Conservation (phyloP, 2,113 vertebrate species). For the Sminthopsis crassicaudata region DNA sequence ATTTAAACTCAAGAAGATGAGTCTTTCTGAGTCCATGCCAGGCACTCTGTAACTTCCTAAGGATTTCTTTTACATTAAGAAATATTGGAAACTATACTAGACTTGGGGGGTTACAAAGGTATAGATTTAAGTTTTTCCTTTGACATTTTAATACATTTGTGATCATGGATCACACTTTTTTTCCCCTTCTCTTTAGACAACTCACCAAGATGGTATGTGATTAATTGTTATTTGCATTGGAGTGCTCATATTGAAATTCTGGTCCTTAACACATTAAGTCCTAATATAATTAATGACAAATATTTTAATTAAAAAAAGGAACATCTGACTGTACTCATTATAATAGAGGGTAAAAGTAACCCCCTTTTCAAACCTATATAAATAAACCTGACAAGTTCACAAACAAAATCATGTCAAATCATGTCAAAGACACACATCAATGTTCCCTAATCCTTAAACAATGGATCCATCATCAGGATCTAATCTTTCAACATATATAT, state of each 20-base stretch:
- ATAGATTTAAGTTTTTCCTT: background rate
- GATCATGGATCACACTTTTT: background rate
- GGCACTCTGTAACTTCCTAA: background rate
- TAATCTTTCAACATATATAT: background rate
- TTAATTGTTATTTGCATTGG: background rate
- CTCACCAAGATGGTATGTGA: background rate
- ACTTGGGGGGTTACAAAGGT: background rate
- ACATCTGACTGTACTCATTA: background rate
- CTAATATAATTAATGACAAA: background rate
- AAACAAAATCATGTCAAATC: background rate
- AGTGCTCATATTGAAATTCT: background rate
- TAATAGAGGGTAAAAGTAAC: background rate
- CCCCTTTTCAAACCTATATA: background rate
- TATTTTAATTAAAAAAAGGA: background rate
- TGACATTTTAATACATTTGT: background rate
- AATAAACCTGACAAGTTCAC: background rate
- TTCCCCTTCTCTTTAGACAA: background rate
- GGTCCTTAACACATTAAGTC: background rate
- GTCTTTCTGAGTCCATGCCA: background rate
- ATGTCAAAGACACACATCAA: slow-evolving; percentile 34
- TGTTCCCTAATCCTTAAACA: background rate
- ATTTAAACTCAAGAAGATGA: background rate
- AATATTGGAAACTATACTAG: background rate
- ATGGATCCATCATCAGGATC: background rate
- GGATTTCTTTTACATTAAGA: background rate